Conservation (phyloP, 2,888 invertebrate genomes). For the Dendrolimus pini region DNA sequence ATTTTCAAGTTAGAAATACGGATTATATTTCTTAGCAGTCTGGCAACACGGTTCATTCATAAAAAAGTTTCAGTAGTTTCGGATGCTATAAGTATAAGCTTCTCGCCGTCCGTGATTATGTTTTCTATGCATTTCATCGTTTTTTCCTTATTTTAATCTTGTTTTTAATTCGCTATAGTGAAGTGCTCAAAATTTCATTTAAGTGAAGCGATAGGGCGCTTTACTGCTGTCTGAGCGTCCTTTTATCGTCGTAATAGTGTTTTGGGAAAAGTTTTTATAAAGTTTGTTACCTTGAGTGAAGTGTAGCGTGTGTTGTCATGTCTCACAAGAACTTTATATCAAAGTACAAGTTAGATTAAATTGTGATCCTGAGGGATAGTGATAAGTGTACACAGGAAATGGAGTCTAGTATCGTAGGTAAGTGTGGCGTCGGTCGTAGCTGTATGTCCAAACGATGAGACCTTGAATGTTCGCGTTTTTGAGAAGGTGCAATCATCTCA, state of each 20-base stretch:
- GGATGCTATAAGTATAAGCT: slow-evolving; percentile 18
- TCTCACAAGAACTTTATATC: slow-evolving; percentile 48
- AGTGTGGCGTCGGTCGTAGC: slow-evolving; percentile 26
- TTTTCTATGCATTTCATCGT: slow-evolving; percentile 28
- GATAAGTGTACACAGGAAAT: slow-evolving; percentile 33
- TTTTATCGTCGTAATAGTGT: not conserved
- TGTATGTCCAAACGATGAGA: slow-evolving; percentile 18
- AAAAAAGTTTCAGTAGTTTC: slow-evolving; percentile 20
- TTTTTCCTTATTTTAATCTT: slow-evolving; percentile 16
- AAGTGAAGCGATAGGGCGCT: not conserved
- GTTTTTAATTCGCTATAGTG: slow-evolving; percentile 5
- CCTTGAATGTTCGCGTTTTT: slow-evolving; percentile 29
- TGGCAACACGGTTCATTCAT: too few relatives aligned
- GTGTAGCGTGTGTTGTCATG: slow-evolving; percentile 58
- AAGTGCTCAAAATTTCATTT: not conserved
- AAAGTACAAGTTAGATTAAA: slow-evolving; percentile 41
- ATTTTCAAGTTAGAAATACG: too few relatives aligned
- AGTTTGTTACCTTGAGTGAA: slow-evolving; percentile 47
- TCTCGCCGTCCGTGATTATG: slow-evolving; percentile 25
- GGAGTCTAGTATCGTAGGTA: slow-evolving; percentile 60
- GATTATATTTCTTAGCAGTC: too few relatives aligned
- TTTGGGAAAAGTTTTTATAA: slow-evolving; percentile 44
- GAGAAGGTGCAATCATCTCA: slow-evolving; percentile 18
- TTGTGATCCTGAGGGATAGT: slow-evolving; percentile 22
- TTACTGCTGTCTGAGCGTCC: not conserved